Percentiles rank a stretch among this genome's conserved stretches.
Conservation (phyloP, 2,113 vertebrate species). For the Rhinoptilus africanus region DNA sequence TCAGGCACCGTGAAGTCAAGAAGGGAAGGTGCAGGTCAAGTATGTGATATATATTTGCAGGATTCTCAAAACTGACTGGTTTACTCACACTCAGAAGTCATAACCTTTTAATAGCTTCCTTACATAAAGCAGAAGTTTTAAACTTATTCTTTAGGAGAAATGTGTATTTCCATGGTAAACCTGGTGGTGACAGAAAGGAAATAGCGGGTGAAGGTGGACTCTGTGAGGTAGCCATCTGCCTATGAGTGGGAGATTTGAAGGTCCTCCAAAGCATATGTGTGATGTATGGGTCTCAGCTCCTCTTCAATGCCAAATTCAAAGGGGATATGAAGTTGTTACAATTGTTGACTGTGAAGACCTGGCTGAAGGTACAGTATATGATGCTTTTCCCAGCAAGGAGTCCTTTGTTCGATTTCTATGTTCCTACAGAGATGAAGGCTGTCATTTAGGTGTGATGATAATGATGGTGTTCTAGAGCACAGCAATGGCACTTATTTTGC, state of each 20-base stretch:
- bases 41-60: neutral
- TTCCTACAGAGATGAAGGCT: neutral
- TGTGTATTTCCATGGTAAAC: neutral
- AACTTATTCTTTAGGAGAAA: neutral
- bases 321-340: neutral
- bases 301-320: neutral
- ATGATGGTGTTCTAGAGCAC: neutral
- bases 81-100: neutral
- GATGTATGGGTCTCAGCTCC: fast-evolving
- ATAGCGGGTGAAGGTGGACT: fast-evolving
- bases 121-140: neutral
- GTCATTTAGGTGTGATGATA: too few species aligned
- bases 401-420: neutral
- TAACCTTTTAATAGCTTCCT: neutral
- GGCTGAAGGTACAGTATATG: neutral
- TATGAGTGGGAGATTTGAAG: neutral
- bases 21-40: neutral
- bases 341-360: neutral
- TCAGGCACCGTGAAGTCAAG: neutral
- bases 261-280: neutral
- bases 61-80: neutral
- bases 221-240: neutral
- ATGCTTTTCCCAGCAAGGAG: neutral
- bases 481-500: neutral
- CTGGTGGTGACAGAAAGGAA: neutral